These are phyloP conservation scores for Andricus curvator DNA, from an alignment of 2,888 invertebrate species.

Conservation along the genomic window DNA sequence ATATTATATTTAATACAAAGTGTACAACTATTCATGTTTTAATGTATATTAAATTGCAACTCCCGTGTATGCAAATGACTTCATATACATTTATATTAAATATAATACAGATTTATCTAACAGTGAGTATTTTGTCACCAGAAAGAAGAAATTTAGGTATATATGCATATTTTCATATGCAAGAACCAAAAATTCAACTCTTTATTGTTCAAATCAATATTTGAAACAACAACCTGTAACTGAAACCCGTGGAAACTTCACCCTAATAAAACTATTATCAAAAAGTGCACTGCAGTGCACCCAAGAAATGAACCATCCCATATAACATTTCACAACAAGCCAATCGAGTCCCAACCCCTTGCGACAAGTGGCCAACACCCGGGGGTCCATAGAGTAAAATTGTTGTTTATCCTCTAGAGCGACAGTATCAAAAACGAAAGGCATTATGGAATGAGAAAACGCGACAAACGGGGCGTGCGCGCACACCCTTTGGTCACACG, in stretches of 20 bases:
- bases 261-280: background rate
- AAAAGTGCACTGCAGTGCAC: background rate
- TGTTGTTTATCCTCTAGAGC: constrained; percentile 45
- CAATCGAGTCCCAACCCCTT: constrained; percentile 63
- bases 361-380: constrained; percentile 59
- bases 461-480: constrained; percentile 41
- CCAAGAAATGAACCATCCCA: constrained; percentile 46
- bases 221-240: constrained; percentile 60
- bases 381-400: constrained; percentile 33
- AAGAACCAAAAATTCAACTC: too few relatives aligned
- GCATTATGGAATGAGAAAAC: constrained; percentile 49
- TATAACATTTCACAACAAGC: constrained; percentile 71
- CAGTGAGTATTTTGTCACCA: too few relatives aligned
- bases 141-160: too few relatives aligned
- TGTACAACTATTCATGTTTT: too few relatives aligned
- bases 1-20: too few relatives aligned
- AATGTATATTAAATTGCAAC: too few relatives aligned
- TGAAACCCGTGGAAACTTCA: constrained; percentile 68
- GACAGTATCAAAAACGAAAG: constrained; percentile 45
- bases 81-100: too few relatives aligned
- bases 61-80: too few relatives aligned
- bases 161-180: too few relatives aligned
- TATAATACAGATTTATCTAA: too few relatives aligned
- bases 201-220: background rate
- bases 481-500: constrained; percentile 48